Evolutionary conservation across 2,797 vertebrate species (phyloP), one percentile per base, ranked within the genome.

Genomic region (Staurois parvus): DNA sequence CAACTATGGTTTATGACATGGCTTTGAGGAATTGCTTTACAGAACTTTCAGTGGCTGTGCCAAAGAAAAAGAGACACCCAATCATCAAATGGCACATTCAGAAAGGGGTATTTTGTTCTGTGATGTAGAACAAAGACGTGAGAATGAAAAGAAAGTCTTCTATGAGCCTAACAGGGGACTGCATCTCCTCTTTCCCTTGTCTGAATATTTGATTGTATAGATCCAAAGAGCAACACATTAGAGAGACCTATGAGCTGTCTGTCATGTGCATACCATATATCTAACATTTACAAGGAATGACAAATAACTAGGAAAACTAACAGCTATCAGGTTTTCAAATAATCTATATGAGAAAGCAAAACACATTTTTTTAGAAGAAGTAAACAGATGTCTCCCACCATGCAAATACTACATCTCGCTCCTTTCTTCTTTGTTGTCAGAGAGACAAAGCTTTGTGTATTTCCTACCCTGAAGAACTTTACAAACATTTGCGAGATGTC

Each of bases 401-500:
- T 74, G 81, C 88, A 89, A 90, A 88, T 83, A 80, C 85, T 88
- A 88, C 62, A 88, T 19, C 48, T 59, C 68, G 76, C 29, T 84
- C 72, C 32, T 48, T 89, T 77, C 85, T 89, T 81, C 81, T 87
- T 79, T 89, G 68, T 64, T 88, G 92, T 91, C 90, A 88, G 5
- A 76, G 87, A 92, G 89, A 89, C 84, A 81, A 86, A 89, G 80
- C 76, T 85, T 86, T 88, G 85, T 86, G 87, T 76, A 90, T 88
- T 76, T 88, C 89, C 85, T 84, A 88, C 91, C 92, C 11, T 21
- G 89, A 91, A 90, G 88, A 92, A 91, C 88, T 93, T 93, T 92
- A 92, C 89, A 91, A 92, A 92, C 89, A 92, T 94, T 94, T 92
- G 89, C 91, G 90, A 89, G 89, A 88, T 32, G 89, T 94, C 92